A percentile compares a stretch with the other conserved stretches of the same genome.
Evolutionary conservation across 2,888 invertebrate genomes (phyloP).

Genomic region (Lasioglossum leucozonium): DNA sequence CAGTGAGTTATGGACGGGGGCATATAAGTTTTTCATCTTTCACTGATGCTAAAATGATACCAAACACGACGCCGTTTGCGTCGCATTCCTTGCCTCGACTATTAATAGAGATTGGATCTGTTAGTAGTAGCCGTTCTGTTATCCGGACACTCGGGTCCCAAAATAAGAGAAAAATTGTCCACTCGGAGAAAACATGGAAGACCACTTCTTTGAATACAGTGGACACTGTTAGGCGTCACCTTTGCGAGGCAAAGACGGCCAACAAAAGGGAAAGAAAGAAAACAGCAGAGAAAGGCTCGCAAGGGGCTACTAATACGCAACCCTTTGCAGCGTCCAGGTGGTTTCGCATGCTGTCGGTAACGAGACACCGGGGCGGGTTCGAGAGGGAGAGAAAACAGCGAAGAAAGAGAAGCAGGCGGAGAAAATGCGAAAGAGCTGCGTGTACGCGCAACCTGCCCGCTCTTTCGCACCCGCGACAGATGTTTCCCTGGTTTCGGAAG

Average conservation of each 20-base stretch:
- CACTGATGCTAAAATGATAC: too few relatives aligned
- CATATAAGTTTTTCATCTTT: too few relatives aligned
- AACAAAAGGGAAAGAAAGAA: constrained; percentile 39
- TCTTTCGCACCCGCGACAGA: constrained; percentile 80
- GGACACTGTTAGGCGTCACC: not conserved
- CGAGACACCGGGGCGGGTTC: constrained; percentile 70
- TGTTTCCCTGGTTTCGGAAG: constrained; percentile 71
- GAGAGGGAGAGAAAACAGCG: constrained; percentile 50
- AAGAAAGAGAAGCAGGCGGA: constrained; percentile 39
- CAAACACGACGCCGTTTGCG: too few relatives aligned
- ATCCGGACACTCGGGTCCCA: too few relatives aligned
- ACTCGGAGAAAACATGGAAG: not conserved
- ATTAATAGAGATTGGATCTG: too few relatives aligned
- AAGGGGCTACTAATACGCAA: constrained; percentile 56
- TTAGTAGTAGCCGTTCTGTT: not conserved
- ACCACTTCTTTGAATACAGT: not conserved
- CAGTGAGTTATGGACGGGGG: too few relatives aligned
- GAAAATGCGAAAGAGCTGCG: not conserved
- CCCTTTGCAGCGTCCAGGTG: constrained; percentile 78
- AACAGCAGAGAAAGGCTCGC: constrained; percentile 58
- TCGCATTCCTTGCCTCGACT: too few relatives aligned
- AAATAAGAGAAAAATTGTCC: not conserved
- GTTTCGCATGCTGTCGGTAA: constrained; percentile 72
- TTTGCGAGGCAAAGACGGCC: not conserved
- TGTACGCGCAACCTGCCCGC: constrained; percentile 79